Conservation (phyloP, 2,113 vertebrate genomes). For the Seriola quinqueradiata region DNA sequence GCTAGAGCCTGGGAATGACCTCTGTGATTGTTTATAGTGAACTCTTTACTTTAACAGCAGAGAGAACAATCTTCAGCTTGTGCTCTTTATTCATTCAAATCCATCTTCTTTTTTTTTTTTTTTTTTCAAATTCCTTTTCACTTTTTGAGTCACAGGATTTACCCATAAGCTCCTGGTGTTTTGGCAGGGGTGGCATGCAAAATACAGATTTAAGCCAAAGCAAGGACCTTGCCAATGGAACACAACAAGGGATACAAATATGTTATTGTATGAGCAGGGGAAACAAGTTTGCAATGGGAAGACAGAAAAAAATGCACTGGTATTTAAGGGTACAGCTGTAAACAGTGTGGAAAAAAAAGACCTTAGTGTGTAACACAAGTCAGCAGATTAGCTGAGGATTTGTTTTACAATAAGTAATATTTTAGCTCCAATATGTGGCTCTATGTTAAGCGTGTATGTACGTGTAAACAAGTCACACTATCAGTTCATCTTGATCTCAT, state of each 20-base stretch:
- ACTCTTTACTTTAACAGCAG: too few species aligned
- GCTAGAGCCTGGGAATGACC: background rate
- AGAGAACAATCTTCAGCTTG: background rate
- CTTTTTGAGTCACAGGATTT: conserved; percentile 34
- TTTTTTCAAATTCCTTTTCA: background rate
- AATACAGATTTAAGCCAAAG: background rate
- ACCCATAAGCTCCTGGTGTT: conserved; percentile 25
- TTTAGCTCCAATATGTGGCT: background rate
- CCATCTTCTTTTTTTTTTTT: conserved; percentile 2
- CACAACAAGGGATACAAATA: conserved; percentile 24
- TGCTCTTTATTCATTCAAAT: background rate
- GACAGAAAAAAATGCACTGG: background rate
- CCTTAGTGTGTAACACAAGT: background rate
- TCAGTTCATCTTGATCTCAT: background rate
- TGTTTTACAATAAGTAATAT: background rate
- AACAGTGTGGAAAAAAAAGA: background rate
- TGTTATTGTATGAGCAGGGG: conserved; percentile 29
- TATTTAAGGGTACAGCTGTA: background rate
- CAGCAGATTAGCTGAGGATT: conserved; percentile 6
- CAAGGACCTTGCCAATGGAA: background rate
- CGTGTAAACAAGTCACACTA: background rate
- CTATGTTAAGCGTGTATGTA: background rate
- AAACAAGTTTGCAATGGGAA: background rate
- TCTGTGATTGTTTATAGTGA: background rate
- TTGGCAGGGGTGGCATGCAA: background rate